Base-by-base conservation (phyloP, 2,888 invertebrate species). In the Drosophila incognita region DNA sequence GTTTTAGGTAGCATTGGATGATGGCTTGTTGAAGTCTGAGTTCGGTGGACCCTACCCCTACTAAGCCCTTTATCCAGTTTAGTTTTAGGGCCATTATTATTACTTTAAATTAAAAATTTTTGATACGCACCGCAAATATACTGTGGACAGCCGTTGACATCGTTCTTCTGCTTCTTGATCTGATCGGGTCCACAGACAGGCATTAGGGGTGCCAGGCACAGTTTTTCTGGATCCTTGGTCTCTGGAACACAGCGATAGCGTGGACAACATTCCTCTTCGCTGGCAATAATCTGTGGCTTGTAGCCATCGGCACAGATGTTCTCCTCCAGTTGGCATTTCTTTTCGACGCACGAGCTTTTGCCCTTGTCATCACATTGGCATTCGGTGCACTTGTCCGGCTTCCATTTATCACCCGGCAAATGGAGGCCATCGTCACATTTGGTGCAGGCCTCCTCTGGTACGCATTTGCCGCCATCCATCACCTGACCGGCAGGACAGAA, bases 401-500 rank as follows among this genome's bases (percentile, higher is more conserved):
- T 91, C 96, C 96, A 96, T 8, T 91, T 90, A 46, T 96, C 95
- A 66, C 96, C 97, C 70, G 94, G 92, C 66, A 94, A 92, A 90
- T 96, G 96, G 0, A 95, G 94, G 56, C 95, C 95, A 5, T 95
- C 95, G 83, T 97, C 97, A 85, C 97, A 98, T 1, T 96, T 95
- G 83, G 95, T 94, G 92, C 97, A 96, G 81, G 95, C 94, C 51
- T 93, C 93, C 40, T 95, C 95, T 13, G 94, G 94, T 1, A 98
- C 95, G 87, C 98, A 98, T 7, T 95, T 95, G 70, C 95, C 95
- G 87, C 96, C 95, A 65, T 96, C 94, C 76, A 96, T 94, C 0
- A 96, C 95, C 92, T 95, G 95, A 69, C 96, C 96, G 58, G 94
- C 93, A 0, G 97, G 96, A 93, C 98, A 98, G 94, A 96, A 97